Percentiles rank a stretch among this genome's conserved stretches.
Evolutionary conservation across 2,888 invertebrate genomes (phyloP).

Genomic region (Arenicola marina): DNA sequence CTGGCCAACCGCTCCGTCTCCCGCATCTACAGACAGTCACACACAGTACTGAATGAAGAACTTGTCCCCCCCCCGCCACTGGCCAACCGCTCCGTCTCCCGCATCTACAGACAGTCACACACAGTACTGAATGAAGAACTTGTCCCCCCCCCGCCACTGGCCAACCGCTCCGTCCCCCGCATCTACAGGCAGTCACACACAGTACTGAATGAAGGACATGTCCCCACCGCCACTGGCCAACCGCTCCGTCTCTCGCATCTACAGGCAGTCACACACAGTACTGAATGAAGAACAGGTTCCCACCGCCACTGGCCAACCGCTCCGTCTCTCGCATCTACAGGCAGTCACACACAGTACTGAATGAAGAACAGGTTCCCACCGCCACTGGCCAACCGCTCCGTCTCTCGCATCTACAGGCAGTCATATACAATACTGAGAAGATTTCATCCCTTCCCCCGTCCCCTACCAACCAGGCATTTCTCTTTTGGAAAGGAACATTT

Average conservation of each 20-base stretch:
- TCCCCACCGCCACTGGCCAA: constrained; percentile 97
- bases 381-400: too few species aligned
- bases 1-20: too few species aligned
- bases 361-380: too few species aligned
- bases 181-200: constrained; percentile 64
- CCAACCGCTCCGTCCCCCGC: constrained; percentile 89
- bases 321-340: constrained; percentile 85
- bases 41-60: too few species aligned
- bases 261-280: constrained; percentile 9
- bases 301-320: constrained; percentile 92
- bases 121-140: constrained; percentile 80
- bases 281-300: constrained; percentile 94
- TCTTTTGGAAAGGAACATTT: too few species aligned
- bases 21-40: too few species aligned
- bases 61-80: constrained; percentile 98
- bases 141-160: constrained; percentile 98
- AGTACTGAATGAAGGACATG: constrained; percentile 84
- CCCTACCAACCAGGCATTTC: constrained; percentile 89
- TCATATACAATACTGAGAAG: too few species aligned
- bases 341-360: neutral
- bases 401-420: too few species aligned
- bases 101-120: constrained; percentile 66
- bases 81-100: constrained; percentile 89
- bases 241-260: constrained; percentile 90
- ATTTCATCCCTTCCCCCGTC: constrained; percentile 99